These are phyloP conservation scores for Eulacestoma nigropectus DNA, from an alignment of 2,113 vertebrate genomes.

Conservation along the genomic window DNA sequence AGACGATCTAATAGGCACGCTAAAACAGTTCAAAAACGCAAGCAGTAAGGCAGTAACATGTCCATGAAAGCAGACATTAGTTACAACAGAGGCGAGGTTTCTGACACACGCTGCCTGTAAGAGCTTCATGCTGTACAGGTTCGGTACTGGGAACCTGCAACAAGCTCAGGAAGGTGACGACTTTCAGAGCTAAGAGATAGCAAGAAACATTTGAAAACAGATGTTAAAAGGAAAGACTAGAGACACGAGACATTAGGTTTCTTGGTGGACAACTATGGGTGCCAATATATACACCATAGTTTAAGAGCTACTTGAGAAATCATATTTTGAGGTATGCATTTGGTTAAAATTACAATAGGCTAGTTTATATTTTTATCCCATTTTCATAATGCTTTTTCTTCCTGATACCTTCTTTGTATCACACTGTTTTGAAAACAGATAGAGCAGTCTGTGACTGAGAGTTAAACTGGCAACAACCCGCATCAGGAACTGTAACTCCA, in stretches of 20 bases:
- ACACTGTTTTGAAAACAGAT: background rate
- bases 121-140: background rate
- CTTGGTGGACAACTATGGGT: background rate
- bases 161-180: background rate
- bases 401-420: background rate
- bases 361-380: background rate
- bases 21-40: background rate
- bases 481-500: background rate
- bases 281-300: background rate
- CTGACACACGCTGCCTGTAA: background rate
- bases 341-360: background rate
- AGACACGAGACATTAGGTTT: background rate
- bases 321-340: background rate
- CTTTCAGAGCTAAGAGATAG: background rate
- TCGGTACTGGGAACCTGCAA: background rate
- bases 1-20: background rate
- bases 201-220: background rate
- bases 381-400: background rate
- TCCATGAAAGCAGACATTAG: background rate
- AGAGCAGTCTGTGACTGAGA: background rate
- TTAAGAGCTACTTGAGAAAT: background rate
- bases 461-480: background rate
- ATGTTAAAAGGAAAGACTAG: background rate
- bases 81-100: background rate
- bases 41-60: background rate